Conservation (phyloP, 2,888 invertebrate genomes). For the Pammene fasciana region DNA sequence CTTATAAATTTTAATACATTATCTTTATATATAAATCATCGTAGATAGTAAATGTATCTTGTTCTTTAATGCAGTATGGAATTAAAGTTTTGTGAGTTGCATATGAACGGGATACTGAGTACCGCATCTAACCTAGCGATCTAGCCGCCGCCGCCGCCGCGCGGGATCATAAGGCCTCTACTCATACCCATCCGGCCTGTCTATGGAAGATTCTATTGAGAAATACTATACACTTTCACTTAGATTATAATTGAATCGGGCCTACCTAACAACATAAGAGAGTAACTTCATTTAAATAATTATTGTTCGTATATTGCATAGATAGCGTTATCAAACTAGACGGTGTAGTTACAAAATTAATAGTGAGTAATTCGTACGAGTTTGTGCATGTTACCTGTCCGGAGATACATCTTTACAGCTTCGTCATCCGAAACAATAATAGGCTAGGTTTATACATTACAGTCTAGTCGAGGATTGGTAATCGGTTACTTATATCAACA, state of each 20-base stretch:
- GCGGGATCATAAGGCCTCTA: constrained; percentile 72
- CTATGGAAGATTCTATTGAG: constrained; percentile 72
- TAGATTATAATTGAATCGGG: constrained; percentile 78
- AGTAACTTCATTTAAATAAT: constrained; percentile 59
- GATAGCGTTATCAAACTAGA: constrained; percentile 58
- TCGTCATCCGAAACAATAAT: constrained; percentile 67
- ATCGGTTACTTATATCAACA: constrained; percentile 65
- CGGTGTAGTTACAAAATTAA: constrained; percentile 60
- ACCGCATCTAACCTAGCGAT: constrained; percentile 70
- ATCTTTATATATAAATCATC: constrained; percentile 27
- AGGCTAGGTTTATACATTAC: constrained; percentile 74
- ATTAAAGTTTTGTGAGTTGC: constrained; percentile 45
- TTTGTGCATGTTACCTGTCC: constrained; percentile 78
- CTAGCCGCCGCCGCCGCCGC: constrained; percentile 52
- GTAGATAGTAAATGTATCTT: constrained; percentile 28
- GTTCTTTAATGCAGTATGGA: constrained; percentile 59
- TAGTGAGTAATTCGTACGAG: constrained; percentile 66
- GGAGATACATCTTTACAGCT: constrained; percentile 69
- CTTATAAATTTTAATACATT: constrained; percentile 28
- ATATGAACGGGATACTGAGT: constrained; percentile 19
- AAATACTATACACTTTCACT: constrained; percentile 80
- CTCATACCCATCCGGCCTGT: constrained; percentile 57
- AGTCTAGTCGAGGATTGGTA: constrained; percentile 71
- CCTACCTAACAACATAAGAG: constrained; percentile 76
- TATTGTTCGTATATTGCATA: constrained; percentile 78